These are phyloP conservation scores for Colius striatus DNA, from an alignment of 2,113 vertebrate genomes.

Conservation along the genomic window DNA sequence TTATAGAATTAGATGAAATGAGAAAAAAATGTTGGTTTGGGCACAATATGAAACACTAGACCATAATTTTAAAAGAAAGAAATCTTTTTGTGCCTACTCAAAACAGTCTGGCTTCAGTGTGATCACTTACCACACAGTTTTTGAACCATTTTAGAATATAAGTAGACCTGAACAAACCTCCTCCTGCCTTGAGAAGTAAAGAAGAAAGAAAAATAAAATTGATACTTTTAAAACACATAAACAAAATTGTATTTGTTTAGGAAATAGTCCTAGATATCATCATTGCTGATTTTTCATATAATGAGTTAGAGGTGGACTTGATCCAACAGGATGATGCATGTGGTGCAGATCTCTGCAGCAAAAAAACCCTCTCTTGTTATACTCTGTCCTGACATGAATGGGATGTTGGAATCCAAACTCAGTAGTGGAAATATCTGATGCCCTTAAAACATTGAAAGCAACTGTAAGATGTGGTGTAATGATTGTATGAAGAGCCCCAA, in stretches of 20 bases:
- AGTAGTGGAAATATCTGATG: neutral
- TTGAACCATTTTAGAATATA: neutral
- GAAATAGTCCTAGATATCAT: neutral
- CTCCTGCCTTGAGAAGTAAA: neutral
- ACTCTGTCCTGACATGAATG: neutral
- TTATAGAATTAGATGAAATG: neutral
- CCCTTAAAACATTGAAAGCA: neutral
- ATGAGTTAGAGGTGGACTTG: accelerated
- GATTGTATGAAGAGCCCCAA: neutral
- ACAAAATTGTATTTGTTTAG: neutral
- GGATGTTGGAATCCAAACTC: neutral
- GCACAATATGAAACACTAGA: neutral
- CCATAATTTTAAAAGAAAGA: neutral
- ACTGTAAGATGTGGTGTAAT: accelerated
- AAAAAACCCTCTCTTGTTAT: neutral
- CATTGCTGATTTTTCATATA: neutral
- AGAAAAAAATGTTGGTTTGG: neutral
- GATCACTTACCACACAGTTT: neutral
- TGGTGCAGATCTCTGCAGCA: neutral
- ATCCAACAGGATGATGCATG: neutral
- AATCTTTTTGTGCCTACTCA: neutral
- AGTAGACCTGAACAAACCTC: neutral
- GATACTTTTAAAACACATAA: neutral
- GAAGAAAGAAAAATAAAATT: neutral
- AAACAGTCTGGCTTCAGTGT: neutral